Base-by-base conservation (phyloP, 2,113 vertebrate species). In the Cephalopterus ornatus region DNA sequence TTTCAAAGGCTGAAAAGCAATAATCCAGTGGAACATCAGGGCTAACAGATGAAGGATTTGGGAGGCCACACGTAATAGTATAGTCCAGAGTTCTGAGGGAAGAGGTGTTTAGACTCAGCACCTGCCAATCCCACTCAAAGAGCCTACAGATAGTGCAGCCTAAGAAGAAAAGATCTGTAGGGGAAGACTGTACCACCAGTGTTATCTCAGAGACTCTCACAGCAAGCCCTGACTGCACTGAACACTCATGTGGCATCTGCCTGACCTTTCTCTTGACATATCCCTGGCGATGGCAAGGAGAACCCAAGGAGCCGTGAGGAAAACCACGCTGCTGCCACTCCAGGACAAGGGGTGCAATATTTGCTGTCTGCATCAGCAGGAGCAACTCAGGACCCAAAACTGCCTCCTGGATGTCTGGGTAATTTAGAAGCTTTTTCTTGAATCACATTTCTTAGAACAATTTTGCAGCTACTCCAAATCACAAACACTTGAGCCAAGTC, bases 401-500 rank as follows among this genome's bases (percentile, higher is more conserved):
- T 66, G 44, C 30, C 87, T 28, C 56, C 49, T 23, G 37, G 23
- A 24, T 59, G 22, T 7, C 30, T 42, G 53, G 8, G 55, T 59
- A 50, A 85, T 85, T 79, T 26, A 66, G 63, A 62, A 79, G 53
- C 23, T 58, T 85, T 85, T 85, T 77, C 70, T 59, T 66, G 46
- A 94, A 55, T 55, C 35, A 2, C n/a, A 44, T 79, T 92, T 89
- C 82, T 92, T 66, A 1, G 1, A 94, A 42, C 35, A 73, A n/a
- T 83, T 93, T 76, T 46, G 41, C 87, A 85, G 77, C 77, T 81
- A 41, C 53, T 93, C 66, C 75, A 79, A 89, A 88, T 88, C 30
- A 37, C 67, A 77, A 88, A 80, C 92, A 74, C 85, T 94, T 83
- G 72, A 94, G 67, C 59, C 85, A 74, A 78, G 63, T 50, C 95